phyloP scores from a whole-genome alignment of 2,113 vertebrate genomes.

The Redunca redunca region DNA sequence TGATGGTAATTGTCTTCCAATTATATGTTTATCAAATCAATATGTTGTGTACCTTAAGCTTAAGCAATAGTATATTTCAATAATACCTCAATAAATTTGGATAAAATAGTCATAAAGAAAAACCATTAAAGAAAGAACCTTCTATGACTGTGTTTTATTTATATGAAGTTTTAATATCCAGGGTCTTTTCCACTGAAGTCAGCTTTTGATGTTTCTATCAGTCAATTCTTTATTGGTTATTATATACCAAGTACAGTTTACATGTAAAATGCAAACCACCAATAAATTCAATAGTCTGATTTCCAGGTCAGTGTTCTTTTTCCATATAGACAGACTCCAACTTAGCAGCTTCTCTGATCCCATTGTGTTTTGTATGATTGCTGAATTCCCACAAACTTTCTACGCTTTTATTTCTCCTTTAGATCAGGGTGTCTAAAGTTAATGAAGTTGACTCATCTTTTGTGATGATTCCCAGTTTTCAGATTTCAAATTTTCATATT shows the following conservation, averaged over 20 bases:
- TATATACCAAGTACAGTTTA: neutral
- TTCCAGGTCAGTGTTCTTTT: neutral
- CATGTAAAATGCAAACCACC: neutral
- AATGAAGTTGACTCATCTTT: neutral
- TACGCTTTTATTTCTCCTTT: neutral
- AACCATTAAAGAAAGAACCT: neutral
- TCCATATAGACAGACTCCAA: neutral
- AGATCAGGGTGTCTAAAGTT: neutral
- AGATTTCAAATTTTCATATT: neutral
- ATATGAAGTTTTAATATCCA: neutral
- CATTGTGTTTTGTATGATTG: neutral
- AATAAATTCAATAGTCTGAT: neutral
- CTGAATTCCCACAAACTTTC: neutral
- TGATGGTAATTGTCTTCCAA: neutral
- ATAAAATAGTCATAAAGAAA: neutral
- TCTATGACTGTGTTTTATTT: neutral
- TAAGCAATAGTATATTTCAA: neutral
- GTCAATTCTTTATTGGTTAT: neutral
- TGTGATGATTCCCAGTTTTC: neutral
- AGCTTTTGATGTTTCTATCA: neutral
- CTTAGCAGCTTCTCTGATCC: neutral
- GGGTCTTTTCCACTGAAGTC: neutral
- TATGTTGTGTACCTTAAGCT: neutral
- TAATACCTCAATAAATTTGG: neutral
- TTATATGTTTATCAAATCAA: neutral